These are phyloP conservation scores for Dione vanillae DNA, from an alignment of 2,888 invertebrate genomes.

Conservation along the genomic window DNA sequence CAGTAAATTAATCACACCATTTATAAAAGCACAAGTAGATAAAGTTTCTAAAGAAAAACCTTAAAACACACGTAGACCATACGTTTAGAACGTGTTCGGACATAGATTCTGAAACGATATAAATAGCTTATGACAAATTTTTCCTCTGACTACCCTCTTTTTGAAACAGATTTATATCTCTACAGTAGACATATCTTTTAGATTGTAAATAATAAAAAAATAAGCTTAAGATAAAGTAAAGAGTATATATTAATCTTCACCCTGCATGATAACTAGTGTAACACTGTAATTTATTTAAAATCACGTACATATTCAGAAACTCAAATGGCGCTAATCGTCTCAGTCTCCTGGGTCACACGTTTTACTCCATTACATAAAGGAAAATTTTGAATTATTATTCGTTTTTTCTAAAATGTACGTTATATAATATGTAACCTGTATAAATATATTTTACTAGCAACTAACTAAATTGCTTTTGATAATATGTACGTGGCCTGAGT, in stretches of 20 bases:
- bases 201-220: background rate
- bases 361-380: slow-evolving; percentile 28
- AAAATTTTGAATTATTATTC: slow-evolving; percentile 4
- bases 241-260: slow-evolving; percentile 1
- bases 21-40: no score
- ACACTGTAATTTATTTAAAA: slow-evolving; percentile 65
- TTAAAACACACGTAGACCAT: no score
- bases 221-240: slow-evolving; percentile 6
- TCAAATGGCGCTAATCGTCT: slow-evolving; percentile 52
- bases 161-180: no score
- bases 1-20: no score
- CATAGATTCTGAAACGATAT: no score
- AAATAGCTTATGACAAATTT: no score
- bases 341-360: slow-evolving; percentile 43
- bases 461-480: no score
- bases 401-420: background rate
- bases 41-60: no score
- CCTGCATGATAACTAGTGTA: background rate
- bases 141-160: no score
- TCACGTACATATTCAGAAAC: slow-evolving; percentile 64
- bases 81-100: no score
- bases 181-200: no score
- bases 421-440: background rate
- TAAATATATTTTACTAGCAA: no score
- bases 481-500: background rate